These are phyloP conservation scores for Salpingus planirostris DNA, from an alignment of 2,888 invertebrate species.

Conservation along the genomic window DNA sequence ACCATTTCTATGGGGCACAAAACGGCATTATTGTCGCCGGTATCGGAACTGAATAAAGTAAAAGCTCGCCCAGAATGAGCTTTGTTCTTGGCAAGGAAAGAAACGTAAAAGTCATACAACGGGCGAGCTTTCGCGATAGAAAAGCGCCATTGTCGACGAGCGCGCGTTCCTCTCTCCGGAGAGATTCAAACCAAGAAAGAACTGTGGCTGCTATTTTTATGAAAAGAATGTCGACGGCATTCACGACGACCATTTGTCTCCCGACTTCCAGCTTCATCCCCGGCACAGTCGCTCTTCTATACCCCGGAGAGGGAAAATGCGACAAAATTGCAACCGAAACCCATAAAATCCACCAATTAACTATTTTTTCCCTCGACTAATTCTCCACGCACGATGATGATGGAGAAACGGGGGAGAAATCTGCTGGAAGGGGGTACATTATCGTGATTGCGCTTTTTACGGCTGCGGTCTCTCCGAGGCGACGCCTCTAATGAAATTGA, in stretches of 20 bases:
- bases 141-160: not conserved
- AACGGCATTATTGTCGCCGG: constrained; percentile 8
- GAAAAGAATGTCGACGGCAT: constrained; percentile 1
- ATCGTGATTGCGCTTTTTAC: no score
- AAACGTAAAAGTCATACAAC: constrained; percentile 1
- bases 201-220: not conserved
- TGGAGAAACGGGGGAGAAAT: no score
- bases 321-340: no score
- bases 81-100: not conserved
- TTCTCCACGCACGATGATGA: no score
- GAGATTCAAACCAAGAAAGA: not conserved
- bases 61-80: not conserved
- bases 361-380: no score
- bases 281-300: no score
- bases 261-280: no score
- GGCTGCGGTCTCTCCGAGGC: no score
- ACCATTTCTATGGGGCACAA: constrained; percentile 4
- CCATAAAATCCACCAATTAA: no score
- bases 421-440: no score
- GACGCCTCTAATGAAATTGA: no score
- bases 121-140: constrained; percentile 1
- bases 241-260: not conserved
- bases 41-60: constrained; percentile 6
- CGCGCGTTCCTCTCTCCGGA: not conserved
- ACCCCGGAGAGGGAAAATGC: no score